A percentile compares a stretch with the other conserved stretches of the same genome.
Conservation (phyloP, 2,113 vertebrate genomes). For the Thinocorus orbignyianus region DNA sequence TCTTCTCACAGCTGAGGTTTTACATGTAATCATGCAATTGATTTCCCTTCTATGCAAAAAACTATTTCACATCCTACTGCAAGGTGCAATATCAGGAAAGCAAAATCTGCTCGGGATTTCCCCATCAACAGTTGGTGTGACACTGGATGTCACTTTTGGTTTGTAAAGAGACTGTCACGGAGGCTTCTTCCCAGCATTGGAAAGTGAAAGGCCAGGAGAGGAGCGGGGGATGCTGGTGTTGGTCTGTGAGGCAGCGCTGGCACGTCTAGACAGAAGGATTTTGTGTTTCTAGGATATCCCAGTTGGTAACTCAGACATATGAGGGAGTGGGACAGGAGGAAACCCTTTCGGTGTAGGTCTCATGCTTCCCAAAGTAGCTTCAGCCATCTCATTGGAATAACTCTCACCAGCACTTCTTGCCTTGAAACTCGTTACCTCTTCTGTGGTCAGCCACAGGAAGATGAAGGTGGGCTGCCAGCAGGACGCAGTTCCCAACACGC, state of each 20-base stretch:
- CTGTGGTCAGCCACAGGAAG: not conserved
- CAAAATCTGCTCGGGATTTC: not conserved
- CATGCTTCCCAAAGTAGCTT: not conserved
- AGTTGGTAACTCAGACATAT: fast-evolving
- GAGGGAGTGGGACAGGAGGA: not conserved
- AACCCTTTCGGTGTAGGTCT: not conserved
- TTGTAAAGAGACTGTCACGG: not conserved
- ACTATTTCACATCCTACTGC: not conserved
- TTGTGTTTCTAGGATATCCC: not conserved
- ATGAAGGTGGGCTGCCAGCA: not conserved
- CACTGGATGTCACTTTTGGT: not conserved
- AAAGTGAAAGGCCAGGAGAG: not conserved
- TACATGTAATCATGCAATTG: conserved; percentile 21
- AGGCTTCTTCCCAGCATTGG: not conserved
- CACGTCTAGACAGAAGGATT: not conserved
- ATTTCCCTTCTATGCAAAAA: conserved; percentile 10
- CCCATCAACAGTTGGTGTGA: not conserved
- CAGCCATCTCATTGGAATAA: not conserved
- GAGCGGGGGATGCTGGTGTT: not conserved
- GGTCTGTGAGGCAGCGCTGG: not conserved
- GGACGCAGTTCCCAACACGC: fast-evolving
- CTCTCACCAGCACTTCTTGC: not conserved
- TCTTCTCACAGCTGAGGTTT: conserved; percentile 42
- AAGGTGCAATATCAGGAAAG: not conserved
- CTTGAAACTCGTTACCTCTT: not conserved